Percentiles rank a stretch among this genome's conserved stretches.
phyloP scores from a whole-genome alignment of 2,888 invertebrate species.

The Emmelina monodactyla region DNA sequence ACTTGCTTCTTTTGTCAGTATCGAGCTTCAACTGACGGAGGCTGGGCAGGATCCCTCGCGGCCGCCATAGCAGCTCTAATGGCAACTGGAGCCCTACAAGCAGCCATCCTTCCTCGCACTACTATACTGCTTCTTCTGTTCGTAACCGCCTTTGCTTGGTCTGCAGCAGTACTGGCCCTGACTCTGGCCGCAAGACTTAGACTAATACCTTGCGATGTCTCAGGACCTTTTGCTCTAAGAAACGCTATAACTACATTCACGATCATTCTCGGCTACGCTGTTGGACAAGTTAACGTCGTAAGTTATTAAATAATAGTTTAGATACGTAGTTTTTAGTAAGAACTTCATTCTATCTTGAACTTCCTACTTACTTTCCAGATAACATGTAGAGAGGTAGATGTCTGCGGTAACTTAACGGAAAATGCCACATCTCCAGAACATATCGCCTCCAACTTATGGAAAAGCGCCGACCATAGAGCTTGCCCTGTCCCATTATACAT shows the following conservation, averaged over 20 bases:
- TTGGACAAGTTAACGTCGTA: slow-evolving; percentile 93
- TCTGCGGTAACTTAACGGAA: slow-evolving; percentile 46
- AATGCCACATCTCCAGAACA: slow-evolving; percentile 45
- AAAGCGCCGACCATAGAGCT: slow-evolving; percentile 72
- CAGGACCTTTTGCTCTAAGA: slow-evolving; percentile 81
- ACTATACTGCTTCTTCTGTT: slow-evolving; percentile 84
- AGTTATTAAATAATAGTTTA: slow-evolving; percentile 38
- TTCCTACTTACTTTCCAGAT: slow-evolving; percentile 43
- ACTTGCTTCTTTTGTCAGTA: slow-evolving; percentile 76
- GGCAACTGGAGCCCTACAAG: slow-evolving; percentile 78
- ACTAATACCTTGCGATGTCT: slow-evolving; percentile 87
- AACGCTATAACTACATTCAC: slow-evolving; percentile 89
- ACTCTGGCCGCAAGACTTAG: slow-evolving; percentile 83
- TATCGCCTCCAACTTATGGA: slow-evolving; percentile 40
- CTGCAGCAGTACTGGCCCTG: slow-evolving; percentile 84
- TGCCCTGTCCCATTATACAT: slow-evolving; percentile 90
- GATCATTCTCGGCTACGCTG: slow-evolving; percentile 84
- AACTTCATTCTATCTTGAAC: background rate
- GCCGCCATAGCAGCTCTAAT: slow-evolving; percentile 79
- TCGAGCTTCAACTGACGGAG: slow-evolving; percentile 84
- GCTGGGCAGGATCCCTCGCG: slow-evolving; percentile 83
- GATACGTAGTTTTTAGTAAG: background rate
- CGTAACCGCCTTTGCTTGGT: slow-evolving; percentile 90
- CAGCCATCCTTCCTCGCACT: slow-evolving; percentile 83
- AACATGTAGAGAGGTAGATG: slow-evolving; percentile 47